A percentile compares a stretch with the other conserved stretches of the same genome.
Conservation (phyloP, 2,113 vertebrate genomes). For the Megatriorchis doriae region DNA sequence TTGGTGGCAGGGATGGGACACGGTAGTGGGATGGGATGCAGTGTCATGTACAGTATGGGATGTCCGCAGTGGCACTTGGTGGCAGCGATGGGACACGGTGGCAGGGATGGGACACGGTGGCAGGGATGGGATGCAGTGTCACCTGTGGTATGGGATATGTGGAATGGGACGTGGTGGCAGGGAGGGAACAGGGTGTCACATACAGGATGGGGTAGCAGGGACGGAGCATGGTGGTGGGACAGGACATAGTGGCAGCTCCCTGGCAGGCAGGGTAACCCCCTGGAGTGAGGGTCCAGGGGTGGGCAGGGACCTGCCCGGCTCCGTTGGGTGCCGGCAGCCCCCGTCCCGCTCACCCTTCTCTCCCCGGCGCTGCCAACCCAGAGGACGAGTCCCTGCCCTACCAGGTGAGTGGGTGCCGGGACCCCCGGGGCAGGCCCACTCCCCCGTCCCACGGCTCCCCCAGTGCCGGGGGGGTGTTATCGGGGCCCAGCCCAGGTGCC, state of each 20-base stretch:
- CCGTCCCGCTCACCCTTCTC: not conserved
- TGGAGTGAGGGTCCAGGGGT: not conserved
- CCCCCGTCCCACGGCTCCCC: rapidly evolving
- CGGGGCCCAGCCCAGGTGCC: not conserved
- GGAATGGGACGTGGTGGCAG: rapidly evolving
- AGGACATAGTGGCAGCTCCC: not conserved
- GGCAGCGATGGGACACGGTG: too few relatives aligned
- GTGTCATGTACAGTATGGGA: not conserved
- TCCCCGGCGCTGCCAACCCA: not conserved
- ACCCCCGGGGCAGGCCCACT: not conserved
- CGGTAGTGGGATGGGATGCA: rapidly evolving
- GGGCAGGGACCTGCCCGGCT: not conserved
- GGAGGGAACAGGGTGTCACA: too few relatives aligned
- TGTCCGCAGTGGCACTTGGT: rapidly evolving
- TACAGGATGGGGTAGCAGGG: not conserved
- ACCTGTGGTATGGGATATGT: not conserved
- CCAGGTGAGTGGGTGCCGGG: conserved; percentile 63
- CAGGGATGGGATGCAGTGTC: too few relatives aligned
- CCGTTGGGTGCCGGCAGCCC: rapidly evolving
- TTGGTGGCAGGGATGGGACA: rapidly evolving
- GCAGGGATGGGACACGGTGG: too few relatives aligned
- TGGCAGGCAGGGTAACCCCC: not conserved
- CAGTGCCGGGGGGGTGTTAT: not conserved
- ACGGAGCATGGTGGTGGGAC: rapidly evolving
- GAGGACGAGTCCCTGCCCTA: conserved; percentile 75